Evolutionary conservation across 2,113 vertebrate genomes (phyloP).

Genomic region (Callorhinus ursinus): DNA sequence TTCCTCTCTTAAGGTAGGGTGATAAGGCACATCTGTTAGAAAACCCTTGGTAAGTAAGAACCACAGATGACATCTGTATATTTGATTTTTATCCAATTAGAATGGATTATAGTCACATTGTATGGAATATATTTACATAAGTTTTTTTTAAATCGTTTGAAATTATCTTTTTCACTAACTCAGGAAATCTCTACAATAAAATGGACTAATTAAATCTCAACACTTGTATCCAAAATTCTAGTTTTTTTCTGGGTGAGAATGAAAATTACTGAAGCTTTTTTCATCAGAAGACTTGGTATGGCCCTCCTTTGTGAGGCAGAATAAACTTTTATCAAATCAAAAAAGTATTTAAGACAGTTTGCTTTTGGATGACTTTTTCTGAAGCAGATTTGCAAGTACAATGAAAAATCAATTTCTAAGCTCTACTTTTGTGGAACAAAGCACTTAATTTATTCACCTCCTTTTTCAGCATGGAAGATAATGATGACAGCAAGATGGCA

Average conservation of each 20-base stretch:
- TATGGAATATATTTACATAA: background rate
- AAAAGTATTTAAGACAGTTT: background rate
- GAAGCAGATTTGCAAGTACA: constrained; percentile 10
- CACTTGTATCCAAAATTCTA: background rate
- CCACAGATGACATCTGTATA: background rate
- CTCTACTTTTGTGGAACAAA: background rate
- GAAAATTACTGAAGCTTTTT: background rate
- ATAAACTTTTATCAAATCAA: background rate
- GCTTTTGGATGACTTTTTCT: constrained; percentile 19
- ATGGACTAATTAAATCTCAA: constrained; percentile 32
- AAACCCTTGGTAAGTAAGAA: constrained; percentile 41
- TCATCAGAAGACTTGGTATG: background rate
- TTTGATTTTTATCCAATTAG: constrained; percentile 35
- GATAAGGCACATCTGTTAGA: constrained; percentile 36
- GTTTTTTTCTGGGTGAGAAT: background rate
- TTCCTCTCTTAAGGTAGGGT: constrained; percentile 39
- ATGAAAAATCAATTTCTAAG: background rate
- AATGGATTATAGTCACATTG: constrained; percentile 13
- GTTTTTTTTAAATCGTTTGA: constrained; percentile 53
- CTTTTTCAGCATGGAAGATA: constrained; percentile 89
- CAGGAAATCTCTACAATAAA: constrained; percentile 20
- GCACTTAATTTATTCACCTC: background rate
- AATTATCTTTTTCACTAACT: constrained; percentile 35
- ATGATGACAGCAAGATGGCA: constrained; percentile 90
- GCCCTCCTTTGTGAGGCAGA: background rate